Base-by-base conservation (phyloP, 2,888 invertebrate genomes). In the Ferdinandea cuprea region DNA sequence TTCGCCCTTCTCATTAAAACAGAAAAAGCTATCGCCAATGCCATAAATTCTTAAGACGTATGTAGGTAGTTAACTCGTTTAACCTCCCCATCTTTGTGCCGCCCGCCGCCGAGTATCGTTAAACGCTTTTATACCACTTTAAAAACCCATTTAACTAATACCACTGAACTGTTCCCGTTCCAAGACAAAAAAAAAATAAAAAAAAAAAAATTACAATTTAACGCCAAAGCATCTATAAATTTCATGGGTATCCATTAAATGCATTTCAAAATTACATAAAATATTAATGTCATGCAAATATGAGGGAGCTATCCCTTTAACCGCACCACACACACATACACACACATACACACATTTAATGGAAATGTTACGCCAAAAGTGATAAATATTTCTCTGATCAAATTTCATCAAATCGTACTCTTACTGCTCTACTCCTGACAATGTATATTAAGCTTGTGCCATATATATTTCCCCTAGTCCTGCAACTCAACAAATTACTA, bases 401-500 rank as follows among this genome's bases (percentile, higher is more conserved):
- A 35, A 63, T 50, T 48, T 48, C 63, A 63, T 63, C 21, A 63
- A 63, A 63, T 48, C 28, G 3, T 48, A 44, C 17, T 35, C 25
- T 5, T 25, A 2, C 5, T 25, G 13, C 13, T 46, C 11, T 42
- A 8, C 7, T 54, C 37, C 13, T 56, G 54, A 30, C 9, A 30
- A 48, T 56, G 25, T 54, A 44, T 44, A 21, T n/a, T n/a, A 30
- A 44, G n/a, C 19, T 32, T 37, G 58, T 6, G 52, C 25, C 0
- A 9, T 4, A 44, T 44, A 44, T 4, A 52, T 56, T 46, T 32
- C 15, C 44, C 44, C 28, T 59, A 32, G 50, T 42, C 8, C 3
- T 13, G 15, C 28, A 17, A 44, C 13, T 68, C 54, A 46, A 77
- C 69, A 77, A 71, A 71, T 77, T 63, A 65, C 63, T 44, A 46